Evolutionary conservation across 2,888 invertebrate genomes (phyloP).

Genomic region (Lepidocyrtoides sp.): DNA sequence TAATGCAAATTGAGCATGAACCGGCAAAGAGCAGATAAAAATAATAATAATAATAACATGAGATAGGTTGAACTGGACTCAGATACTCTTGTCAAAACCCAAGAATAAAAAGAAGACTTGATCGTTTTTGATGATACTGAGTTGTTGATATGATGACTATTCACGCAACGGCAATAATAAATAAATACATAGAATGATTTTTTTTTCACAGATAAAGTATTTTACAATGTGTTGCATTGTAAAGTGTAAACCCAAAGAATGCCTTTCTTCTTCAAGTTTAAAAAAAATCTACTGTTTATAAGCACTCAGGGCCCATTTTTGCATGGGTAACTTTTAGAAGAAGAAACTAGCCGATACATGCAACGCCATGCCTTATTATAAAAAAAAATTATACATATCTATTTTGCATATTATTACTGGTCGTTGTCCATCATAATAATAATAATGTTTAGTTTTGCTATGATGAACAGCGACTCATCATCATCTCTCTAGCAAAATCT

Average conservation of each 20-base stretch:
- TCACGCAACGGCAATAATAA: not conserved
- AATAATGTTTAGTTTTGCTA: not conserved
- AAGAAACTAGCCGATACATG: not conserved
- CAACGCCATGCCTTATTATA: no score
- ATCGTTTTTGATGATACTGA: not conserved
- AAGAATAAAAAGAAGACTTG: not conserved
- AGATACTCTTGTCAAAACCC: not conserved
- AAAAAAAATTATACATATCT: no score
- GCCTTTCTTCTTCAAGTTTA: not conserved
- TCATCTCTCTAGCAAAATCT: conserved; percentile 1
- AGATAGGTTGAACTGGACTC: conserved; percentile 10
- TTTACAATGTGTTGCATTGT: not conserved
- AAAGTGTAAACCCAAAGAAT: not conserved
- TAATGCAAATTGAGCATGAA: conserved; percentile 20
- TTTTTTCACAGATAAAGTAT: not conserved
- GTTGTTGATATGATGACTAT: not conserved
- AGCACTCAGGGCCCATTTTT: no score
- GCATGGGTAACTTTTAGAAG: not conserved
- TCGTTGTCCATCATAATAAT: conserved; percentile 19
- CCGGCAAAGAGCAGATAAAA: conserved; percentile 5
- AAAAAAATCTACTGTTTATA: no score
- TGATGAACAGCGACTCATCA: not conserved
- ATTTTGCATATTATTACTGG: not conserved
- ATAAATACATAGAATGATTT: not conserved
- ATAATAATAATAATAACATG: conserved; percentile 14